phyloP scores from a whole-genome alignment of 2,113 vertebrate genomes.

The Phylloscopus trochiloides region DNA sequence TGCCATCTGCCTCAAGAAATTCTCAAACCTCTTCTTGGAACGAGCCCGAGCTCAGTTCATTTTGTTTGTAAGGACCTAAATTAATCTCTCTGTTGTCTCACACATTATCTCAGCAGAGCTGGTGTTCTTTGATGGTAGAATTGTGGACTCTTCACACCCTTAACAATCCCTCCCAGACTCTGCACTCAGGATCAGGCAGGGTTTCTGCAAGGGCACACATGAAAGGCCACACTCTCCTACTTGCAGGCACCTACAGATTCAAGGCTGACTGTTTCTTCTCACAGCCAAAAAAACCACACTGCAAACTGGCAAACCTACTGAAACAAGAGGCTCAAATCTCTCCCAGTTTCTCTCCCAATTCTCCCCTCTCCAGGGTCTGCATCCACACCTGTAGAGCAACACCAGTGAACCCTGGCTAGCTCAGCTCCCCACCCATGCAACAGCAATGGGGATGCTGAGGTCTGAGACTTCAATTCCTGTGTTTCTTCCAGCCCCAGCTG shows the following conservation, averaged over 20 bases:
- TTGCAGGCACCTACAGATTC: neutral
- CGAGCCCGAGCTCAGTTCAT: neutral
- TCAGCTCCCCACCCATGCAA: neutral
- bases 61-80: neutral
- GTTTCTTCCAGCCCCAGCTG: neutral
- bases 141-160: neutral
- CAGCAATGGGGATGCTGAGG: neutral
- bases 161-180: neutral
- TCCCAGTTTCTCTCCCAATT: neutral
- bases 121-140: neutral
- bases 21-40: neutral
- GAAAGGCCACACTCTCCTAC: neutral
- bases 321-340: neutral
- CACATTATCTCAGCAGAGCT: conserved; percentile 14
- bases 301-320: neutral
- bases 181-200: neutral
- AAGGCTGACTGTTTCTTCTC: neutral
- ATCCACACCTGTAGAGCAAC: neutral
- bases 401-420: neutral
- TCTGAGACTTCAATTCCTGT: neutral
- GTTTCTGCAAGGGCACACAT: neutral
- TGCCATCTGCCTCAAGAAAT: neutral
- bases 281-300: neutral
- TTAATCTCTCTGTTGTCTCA: neutral
- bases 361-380: neutral